Evolutionary conservation across 64 coral and sea anemone genomes (phyloP), one percentile per base, ranked within the genome.

Genomic region (Actinia equina): DNA sequence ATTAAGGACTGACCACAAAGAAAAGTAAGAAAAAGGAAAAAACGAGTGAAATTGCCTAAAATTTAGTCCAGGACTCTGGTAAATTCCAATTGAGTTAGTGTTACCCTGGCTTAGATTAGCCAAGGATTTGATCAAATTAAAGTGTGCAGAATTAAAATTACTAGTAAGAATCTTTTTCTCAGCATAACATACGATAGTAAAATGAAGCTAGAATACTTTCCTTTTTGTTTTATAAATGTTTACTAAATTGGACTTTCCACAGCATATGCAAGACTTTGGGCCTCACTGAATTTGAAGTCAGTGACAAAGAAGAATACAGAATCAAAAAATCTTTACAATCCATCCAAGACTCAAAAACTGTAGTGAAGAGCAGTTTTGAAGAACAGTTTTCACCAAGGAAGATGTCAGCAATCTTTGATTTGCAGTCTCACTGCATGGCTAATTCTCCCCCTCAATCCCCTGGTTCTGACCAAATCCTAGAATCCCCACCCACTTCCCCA

Each of bases 271-370:
- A 93, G 17, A 89, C 88, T 82, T 85, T 99, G 51, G 93, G 86
- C 43, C 86, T 99, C 0, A 89, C 93, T 17, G 89, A 86, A 49
- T 99, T 99, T 92, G 97, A 99, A 83, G 69, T 99, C n/a, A 95
- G 97, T 86, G 86, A 88, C 19, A 90, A 89, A 74, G 97, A 95
- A 85, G 69, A 84, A 16, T 82, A 95, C 49, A 87, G 97, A 43
- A 93, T 99, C 30, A 86, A 83, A 12, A 90, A 61, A 61, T 74
- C 90, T 44, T 63, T 88, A 62, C 77, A 95, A 83, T 82, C 89
- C 23, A 81, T 86, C 22, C 88, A 88, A 26, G 90, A 95, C 49
- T 99, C 97, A 51, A 86, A 77, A 3, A 99, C 97, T 52, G 44
- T 93, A 5, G 82, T 95, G 22, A 84, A 89, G 60, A 93, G 86